Base-by-base conservation (phyloP, 2,888 invertebrate genomes). In the Lithodes maja region DNA sequence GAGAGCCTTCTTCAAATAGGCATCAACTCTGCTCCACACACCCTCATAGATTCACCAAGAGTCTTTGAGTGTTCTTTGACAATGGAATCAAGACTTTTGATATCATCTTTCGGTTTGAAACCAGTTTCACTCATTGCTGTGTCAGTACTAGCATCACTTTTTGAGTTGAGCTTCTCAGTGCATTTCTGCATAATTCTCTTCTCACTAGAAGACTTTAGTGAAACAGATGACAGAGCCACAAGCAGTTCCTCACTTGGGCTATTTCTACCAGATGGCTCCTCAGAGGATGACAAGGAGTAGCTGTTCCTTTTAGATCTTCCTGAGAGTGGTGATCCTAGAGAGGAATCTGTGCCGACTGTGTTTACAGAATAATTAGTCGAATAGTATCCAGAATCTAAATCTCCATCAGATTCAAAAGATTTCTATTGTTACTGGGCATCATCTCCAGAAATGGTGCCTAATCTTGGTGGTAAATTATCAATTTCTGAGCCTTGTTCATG, bases 321-420 rank as follows among this genome's bases (percentile, higher is more conserved):
- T n/a, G 85, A 85, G n/a, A 49, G 52, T 69, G 85, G 85, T 2
- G 85, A 85, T 15, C 79, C 85, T 77, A 75, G 33, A n/a, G 52
- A 49, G n/a, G 88, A 85, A 7, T 81, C 88, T 61, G 84, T 53
- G 33, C 81, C 68, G 49, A 55, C 61, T 61, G 88, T 75, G 54
- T 75, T 71, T 33, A 84, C 61, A 53, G 85, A 80, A 74, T 84
- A 88, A 33, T 79, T 84, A 50, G 80, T 84, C 2, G 88, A 89
- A 52, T 80, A 89, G 69, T 89, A 89, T 1, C 88, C 88, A 33
- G 88, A 89, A 52, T 89, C 88, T 15, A 49, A 71, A n/a, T 89
- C 88, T 52, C 81, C 80, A 55, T 89, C 88, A 68, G 84, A 69
- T 50, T 53, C 49, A 50, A 78, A 61, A 17, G 81, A 80, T 75